These are phyloP conservation scores for Apolygus lucorum DNA, from an alignment of 1,140 invertebrate species.

Conservation along the genomic window DNA sequence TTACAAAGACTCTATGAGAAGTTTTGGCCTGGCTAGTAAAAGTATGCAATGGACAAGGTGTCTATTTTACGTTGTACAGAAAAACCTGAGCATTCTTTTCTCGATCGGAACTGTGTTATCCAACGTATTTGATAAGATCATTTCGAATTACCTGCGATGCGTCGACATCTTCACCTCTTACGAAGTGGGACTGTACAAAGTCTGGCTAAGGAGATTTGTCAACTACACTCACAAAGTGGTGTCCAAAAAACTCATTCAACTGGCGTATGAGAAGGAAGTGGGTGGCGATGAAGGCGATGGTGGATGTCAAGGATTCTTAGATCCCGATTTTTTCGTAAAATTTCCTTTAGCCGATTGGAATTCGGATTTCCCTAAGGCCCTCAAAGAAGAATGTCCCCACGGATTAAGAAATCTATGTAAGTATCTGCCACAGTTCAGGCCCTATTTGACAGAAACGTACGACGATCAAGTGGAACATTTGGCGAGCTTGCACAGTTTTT, in stretches of 20 bases:
- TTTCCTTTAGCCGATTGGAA: too few species aligned
- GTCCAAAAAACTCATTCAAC: not conserved
- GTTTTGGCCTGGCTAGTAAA: not conserved
- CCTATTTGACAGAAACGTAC: not conserved
- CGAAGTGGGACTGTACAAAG: not conserved
- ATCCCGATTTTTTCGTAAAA: not conserved
- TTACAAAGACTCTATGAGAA: not conserved
- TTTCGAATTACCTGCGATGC: not conserved
- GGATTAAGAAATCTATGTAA: not conserved
- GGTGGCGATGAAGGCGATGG: not conserved
- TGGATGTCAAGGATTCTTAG: not conserved
- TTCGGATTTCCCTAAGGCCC: not conserved
- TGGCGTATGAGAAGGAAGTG: not conserved
- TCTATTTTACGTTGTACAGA: not conserved
- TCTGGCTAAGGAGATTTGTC: not conserved
- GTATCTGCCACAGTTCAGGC: not conserved
- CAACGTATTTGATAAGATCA: not conserved
- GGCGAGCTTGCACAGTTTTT: not conserved
- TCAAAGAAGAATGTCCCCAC: not conserved
- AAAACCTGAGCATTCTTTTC: not conserved
- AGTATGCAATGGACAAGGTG: not conserved
- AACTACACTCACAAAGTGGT: not conserved
- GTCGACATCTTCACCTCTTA: not conserved
- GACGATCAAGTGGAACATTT: not conserved
- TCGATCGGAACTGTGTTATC: not conserved